These are phyloP conservation scores for Philhelius pedissequus DNA, from an alignment of 2,888 invertebrate species.

Conservation along the genomic window DNA sequence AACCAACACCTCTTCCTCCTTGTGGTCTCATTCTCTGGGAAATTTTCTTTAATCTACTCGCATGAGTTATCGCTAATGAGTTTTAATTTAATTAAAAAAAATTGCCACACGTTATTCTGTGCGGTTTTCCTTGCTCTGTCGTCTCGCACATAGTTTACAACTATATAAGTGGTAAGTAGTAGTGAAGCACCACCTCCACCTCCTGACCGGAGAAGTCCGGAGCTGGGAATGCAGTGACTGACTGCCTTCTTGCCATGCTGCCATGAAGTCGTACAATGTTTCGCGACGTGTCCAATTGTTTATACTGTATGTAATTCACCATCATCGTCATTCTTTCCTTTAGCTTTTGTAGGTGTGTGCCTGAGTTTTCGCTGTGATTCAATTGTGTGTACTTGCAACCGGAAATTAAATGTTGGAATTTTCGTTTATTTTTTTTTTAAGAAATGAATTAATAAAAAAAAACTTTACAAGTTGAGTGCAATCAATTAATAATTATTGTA, in stretches of 20 bases:
- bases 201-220: not conserved
- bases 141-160: constrained; percentile 33
- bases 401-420: constrained; percentile 65
- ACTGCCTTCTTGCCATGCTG: not conserved
- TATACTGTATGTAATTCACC: constrained; percentile 53
- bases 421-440: constrained; percentile 35
- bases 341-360: not conserved
- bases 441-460: constrained; percentile 35
- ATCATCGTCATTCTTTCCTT: constrained; percentile 10
- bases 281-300: constrained; percentile 66
- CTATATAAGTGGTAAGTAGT: no score
- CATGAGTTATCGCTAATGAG: constrained; percentile 70
- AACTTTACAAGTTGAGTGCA: constrained; percentile 27
- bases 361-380: not conserved
- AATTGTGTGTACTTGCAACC: constrained; percentile 47
- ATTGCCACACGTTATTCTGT: constrained; percentile 69
- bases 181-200: not conserved
- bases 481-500: constrained; percentile 45
- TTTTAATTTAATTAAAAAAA: constrained; percentile 70
- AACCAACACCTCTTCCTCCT: not conserved
- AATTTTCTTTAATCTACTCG: constrained; percentile 68
- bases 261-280: constrained; percentile 50
- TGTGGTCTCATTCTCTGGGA: not conserved
- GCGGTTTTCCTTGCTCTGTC: constrained; percentile 56
- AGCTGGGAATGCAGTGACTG: not conserved